Conservation (phyloP, 1,140 invertebrate species). For the Orussus abietinus region DNA sequence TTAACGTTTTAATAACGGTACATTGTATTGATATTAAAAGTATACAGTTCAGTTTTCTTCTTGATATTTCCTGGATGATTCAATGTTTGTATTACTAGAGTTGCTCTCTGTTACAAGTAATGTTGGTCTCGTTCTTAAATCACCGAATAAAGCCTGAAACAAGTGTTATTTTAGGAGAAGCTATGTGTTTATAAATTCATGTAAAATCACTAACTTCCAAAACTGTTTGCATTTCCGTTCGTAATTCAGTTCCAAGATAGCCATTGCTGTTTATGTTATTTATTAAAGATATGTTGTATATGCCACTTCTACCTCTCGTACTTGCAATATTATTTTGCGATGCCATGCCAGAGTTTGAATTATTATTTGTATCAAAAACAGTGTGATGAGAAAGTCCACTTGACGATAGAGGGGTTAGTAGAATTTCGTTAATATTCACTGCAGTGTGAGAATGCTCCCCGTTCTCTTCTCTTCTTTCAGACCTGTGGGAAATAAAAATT, state of each 20-base stretch:
- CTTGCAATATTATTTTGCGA: background rate
- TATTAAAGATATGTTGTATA: conserved; percentile 2
- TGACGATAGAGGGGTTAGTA: background rate
- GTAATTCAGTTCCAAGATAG: conserved; percentile 3
- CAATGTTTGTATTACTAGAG: conserved; percentile 4
- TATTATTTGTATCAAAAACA: background rate
- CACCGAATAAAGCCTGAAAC: conserved; percentile 11
- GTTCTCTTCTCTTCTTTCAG: conserved; percentile 11
- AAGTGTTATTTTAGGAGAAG: conserved; percentile 2
- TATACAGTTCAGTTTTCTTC: conserved; percentile 4
- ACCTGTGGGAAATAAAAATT: conserved; percentile 6
- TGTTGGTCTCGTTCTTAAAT: conserved; percentile 5
- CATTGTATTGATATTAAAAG: too few species aligned
- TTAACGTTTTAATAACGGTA: too few species aligned
- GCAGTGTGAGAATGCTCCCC: background rate
- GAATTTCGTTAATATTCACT: background rate
- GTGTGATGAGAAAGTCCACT: background rate
- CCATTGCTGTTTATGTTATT: conserved; percentile 3
- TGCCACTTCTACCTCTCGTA: conserved; percentile 1
- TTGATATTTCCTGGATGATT: background rate
- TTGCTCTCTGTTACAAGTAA: background rate
- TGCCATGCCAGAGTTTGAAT: background rate
- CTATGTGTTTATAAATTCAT: conserved; percentile 1
- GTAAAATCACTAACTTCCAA: conserved; percentile 12
- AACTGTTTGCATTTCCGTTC: conserved; percentile 13